Evolutionary conservation across 2,888 invertebrate species (phyloP).

Genomic region (Perithous albicinctus): DNA sequence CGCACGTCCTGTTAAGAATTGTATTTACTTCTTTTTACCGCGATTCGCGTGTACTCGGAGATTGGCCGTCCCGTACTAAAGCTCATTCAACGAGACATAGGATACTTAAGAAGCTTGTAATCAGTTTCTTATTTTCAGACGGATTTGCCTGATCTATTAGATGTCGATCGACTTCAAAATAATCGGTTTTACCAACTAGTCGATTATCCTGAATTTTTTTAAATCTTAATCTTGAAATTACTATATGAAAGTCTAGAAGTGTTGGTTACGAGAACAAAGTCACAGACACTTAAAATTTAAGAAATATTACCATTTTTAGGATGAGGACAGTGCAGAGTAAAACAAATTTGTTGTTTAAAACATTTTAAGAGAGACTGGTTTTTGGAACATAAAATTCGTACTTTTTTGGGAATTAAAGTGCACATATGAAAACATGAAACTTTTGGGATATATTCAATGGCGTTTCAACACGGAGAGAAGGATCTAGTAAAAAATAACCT

Average conservation of each 20-base stretch:
- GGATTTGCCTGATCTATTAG: background rate
- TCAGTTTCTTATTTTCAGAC: background rate
- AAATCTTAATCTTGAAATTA: background rate
- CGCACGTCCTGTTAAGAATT: conserved; percentile 43
- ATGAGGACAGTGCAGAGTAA: too few species aligned
- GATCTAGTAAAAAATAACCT: too few species aligned
- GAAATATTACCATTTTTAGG: too few species aligned
- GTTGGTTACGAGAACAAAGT: background rate
- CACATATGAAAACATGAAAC: too few species aligned
- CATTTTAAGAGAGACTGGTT: too few species aligned
- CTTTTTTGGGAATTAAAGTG: too few species aligned
- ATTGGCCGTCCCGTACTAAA: background rate
- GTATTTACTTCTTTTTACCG: conserved; percentile 26
- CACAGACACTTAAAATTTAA: too few species aligned
- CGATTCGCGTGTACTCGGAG: background rate
- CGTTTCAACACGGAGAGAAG: too few species aligned
- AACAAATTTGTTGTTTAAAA: too few species aligned
- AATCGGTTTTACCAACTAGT: background rate
- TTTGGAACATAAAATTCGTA: too few species aligned
- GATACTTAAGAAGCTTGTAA: background rate
- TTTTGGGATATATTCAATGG: too few species aligned
- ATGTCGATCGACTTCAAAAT: background rate
- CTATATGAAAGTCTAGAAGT: background rate
- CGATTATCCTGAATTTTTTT: background rate
- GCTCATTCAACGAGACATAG: background rate